These are phyloP conservation scores for Pteromalus puparum DNA, from an alignment of 1,140 invertebrate genomes.

Conservation along the genomic window DNA sequence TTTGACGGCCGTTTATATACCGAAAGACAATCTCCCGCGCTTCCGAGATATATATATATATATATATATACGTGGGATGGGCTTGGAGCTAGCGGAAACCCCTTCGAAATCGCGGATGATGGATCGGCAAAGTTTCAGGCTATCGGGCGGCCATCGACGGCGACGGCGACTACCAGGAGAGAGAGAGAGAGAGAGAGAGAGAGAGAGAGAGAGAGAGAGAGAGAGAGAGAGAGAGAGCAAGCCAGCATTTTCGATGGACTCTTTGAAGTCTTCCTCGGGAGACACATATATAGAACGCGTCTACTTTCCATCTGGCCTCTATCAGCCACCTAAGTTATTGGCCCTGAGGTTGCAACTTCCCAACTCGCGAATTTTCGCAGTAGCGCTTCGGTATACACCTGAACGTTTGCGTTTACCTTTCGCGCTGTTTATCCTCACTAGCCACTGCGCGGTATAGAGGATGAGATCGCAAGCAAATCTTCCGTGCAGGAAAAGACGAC, in stretches of 20 bases:
- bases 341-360: slow-evolving; percentile 23
- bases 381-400: not conserved
- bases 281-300: not conserved
- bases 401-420: not conserved
- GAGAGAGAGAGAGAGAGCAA: not conserved
- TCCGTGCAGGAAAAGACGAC: not conserved
- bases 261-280: slow-evolving; percentile 38
- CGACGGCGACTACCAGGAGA: not conserved
- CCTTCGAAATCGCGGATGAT: slow-evolving; percentile 40
- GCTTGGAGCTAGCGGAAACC: not conserved
- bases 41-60: not conserved
- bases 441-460: no score
- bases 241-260: slow-evolving; percentile 29
- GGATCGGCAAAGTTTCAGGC: slow-evolving; percentile 44
- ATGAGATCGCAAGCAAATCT: not conserved
- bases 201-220: not conserved
- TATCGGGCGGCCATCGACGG: slow-evolving; percentile 45
- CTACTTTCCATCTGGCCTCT: slow-evolving; percentile 37
- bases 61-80: not conserved
- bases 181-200: not conserved
- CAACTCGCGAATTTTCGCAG: not conserved
- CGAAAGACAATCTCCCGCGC: slow-evolving; percentile 31
- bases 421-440: no score
- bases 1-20: slow-evolving; percentile 43
- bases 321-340: slow-evolving; percentile 31